phyloP scores from a whole-genome alignment of 1,140 invertebrate genomes.

The Cyrtorhinus lividipennis region DNA sequence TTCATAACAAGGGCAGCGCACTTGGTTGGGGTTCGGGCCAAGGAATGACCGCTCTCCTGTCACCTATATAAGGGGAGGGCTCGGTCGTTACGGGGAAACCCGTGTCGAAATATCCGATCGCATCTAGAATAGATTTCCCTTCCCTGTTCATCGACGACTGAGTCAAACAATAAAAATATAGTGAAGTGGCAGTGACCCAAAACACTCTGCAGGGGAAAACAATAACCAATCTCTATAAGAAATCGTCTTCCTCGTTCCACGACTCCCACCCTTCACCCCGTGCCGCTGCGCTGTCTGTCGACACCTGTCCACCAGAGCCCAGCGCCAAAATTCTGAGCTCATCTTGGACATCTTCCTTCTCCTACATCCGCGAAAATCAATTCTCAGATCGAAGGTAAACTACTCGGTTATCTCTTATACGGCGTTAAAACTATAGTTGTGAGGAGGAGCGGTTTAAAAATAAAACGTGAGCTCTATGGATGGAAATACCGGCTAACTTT shows the following conservation, averaged over 20 bases:
- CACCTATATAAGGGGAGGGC: neutral
- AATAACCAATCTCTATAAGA: neutral
- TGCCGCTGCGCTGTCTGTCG: neutral
- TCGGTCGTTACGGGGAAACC: neutral
- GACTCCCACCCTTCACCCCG: neutral
- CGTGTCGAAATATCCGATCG: no score
- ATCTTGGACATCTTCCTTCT: neutral
- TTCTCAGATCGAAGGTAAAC: neutral
- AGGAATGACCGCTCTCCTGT: neutral
- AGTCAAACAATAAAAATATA: slow-evolving; percentile 1
- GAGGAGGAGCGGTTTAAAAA: neutral
- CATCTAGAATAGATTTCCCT: no score
- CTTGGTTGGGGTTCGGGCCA: neutral
- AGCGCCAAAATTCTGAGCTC: neutral
- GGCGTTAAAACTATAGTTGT: neutral
- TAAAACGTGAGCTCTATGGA: slow-evolving; percentile 5
- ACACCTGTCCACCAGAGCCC: neutral
- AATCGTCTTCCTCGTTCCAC: neutral
- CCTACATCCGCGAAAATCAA: neutral
- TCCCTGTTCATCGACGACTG: neutral
- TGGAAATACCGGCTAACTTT: slow-evolving; percentile 6
- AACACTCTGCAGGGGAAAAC: neutral
- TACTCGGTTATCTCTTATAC: neutral
- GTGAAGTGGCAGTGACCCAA: neutral
- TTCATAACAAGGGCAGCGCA: no score